Percentiles rank a stretch among this genome's conserved stretches.
These are phyloP conservation scores for Ectropis crepuscularia DNA, from an alignment of 2,888 invertebrate genomes.

Conservation along the genomic window DNA sequence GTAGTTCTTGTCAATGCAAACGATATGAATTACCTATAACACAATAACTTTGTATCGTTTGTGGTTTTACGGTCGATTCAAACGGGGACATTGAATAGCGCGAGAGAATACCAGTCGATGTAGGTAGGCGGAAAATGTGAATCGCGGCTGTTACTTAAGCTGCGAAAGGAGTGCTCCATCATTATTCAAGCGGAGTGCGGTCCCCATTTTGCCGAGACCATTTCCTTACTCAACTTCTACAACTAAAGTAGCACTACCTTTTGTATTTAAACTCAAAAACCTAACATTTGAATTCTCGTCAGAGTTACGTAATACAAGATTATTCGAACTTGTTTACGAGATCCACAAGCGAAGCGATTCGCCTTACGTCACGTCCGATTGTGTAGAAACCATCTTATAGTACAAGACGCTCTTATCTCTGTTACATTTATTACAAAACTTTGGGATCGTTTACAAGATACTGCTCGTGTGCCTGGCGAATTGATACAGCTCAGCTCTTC, in stretches of 20 bases:
- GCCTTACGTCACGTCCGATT: constrained; percentile 55
- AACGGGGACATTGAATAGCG: neutral
- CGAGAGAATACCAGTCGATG: constrained; percentile 3
- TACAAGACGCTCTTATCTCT: constrained; percentile 47
- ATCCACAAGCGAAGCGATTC: constrained; percentile 45
- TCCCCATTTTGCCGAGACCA: constrained; percentile 54
- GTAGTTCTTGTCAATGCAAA: constrained; percentile 8
- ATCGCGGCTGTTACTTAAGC: constrained; percentile 41
- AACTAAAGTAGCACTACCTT: constrained; percentile 42
- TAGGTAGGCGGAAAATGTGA: constrained; percentile 28
- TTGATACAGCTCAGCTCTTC: constrained; percentile 53
- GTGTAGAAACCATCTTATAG: constrained; percentile 47
- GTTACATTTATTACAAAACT: constrained; percentile 51
- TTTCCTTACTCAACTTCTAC: constrained; percentile 49
- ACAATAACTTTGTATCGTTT: neutral
- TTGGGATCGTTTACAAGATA: constrained; percentile 38
- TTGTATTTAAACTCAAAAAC: constrained; percentile 52
- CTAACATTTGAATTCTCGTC: constrained; percentile 45
- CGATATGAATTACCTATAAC: neutral
- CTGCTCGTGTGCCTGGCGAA: constrained; percentile 57
- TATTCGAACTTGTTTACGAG: constrained; percentile 55
- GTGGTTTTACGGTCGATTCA: neutral
- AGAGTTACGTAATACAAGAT: constrained; percentile 57
- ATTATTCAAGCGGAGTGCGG: constrained; percentile 58
- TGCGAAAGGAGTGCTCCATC: constrained; percentile 50